Conservation (phyloP, 2,113 vertebrate genomes). For the Ictalurus punctatus region DNA sequence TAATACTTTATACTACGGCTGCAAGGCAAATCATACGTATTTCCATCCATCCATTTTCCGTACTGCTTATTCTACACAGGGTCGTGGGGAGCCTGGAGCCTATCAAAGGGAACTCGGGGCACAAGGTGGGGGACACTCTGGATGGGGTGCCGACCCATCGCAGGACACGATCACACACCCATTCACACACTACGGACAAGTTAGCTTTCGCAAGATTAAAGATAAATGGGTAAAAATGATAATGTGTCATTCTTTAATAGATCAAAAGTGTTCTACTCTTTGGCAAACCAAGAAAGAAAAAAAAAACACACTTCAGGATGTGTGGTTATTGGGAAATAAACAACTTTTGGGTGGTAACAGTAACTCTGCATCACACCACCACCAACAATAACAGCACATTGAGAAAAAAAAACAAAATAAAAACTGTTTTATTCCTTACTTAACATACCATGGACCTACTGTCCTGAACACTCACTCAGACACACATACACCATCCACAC, state of each 20-base stretch:
- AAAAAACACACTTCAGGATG: neutral
- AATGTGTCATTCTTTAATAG: neutral
- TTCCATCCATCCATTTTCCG: too few relatives aligned
- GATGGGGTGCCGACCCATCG: too few relatives aligned
- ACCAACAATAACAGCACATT: neutral
- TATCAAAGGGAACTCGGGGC: too few relatives aligned
- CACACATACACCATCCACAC: constrained; percentile 12
- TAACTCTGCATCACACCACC: neutral
- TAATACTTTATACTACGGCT: neutral
- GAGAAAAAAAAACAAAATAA: neutral
- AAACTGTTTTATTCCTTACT: neutral
- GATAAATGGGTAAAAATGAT: too few relatives aligned
- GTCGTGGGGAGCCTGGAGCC: too few relatives aligned
- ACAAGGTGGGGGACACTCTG: too few relatives aligned
- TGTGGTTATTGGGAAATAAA: neutral
- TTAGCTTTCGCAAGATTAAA: too few relatives aligned
- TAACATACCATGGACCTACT: neutral
- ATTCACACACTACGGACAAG: too few relatives aligned
- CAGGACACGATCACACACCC: too few relatives aligned
- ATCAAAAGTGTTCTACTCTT: neutral
- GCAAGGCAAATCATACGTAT: neutral
- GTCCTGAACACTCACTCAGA: neutral
- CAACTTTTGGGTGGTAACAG: neutral
- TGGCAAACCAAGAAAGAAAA: neutral
- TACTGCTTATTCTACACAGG: too few relatives aligned